Evolutionary conservation across 2,113 vertebrate genomes (phyloP), one percentile per base, ranked within the genome.

Genomic region (Crotophaga sulcirostris): DNA sequence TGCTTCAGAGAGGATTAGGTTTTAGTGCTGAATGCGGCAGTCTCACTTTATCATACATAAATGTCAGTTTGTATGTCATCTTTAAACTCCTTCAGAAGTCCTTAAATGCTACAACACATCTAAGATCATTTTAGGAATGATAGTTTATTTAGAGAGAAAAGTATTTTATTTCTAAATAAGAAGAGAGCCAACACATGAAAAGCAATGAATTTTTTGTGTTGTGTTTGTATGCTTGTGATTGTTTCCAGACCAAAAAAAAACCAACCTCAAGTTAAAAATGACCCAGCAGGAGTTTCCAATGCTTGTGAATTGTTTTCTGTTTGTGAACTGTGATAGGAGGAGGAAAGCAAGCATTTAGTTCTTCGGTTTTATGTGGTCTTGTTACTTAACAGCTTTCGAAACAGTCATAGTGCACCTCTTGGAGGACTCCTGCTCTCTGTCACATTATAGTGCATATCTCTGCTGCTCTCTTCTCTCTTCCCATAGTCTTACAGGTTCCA

Each of bases 81-180:
- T 94, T 70, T 33, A 60, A 79, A 28, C n/a, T 75, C 52, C 36
- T 91, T 86, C 49, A 42, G 58, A 79, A 86, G 29, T 72, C 51
- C 56, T 60, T 85, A 79, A 52, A 45, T 70, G n/a, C n/a, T 70
- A 7, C 31, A 77, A 38, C 26, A 76, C 25, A 66, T 36, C 28
- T 63, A 33, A 64, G 51, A 67, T 74, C 67, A 11, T 67, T 70
- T 38, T 40, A 80, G 44, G 40, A 86, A 15, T 20, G 21, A 40
- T 47, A 23, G 7, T 73, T 77, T 89, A 70, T 87, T 90, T 88
- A 67, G 33, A 54, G 42, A 78, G 12, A 59, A 24, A 49, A 76
- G 34, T 49, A 52, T 90, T 95, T 77, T 66, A 42, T 63, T 94
- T 84, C 44, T 20, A 42, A 70, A 18, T 38, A 59, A 83, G 72